A percentile compares a stretch with the other conserved stretches of the same genome.
Conservation (phyloP, 53 echinoderm and acorn worm genomes). For the Echinarachnius parma region DNA sequence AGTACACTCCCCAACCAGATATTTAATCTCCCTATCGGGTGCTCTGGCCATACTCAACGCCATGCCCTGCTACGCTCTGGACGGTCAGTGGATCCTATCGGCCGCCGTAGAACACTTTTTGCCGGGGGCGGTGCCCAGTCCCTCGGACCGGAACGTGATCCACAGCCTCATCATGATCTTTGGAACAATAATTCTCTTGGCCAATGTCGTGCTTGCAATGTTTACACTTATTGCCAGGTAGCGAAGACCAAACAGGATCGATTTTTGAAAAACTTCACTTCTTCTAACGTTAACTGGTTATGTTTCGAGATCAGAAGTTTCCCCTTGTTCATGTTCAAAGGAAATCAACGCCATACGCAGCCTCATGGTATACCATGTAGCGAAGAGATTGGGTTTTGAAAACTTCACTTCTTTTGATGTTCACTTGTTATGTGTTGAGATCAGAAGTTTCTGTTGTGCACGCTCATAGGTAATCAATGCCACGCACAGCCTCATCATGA, state of each 20-base stretch:
- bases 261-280: no score
- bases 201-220: constrained; percentile 78
- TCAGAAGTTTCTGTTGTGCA: no score
- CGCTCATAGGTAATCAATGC: no score
- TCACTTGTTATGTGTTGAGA: no score
- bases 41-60: constrained; percentile 91
- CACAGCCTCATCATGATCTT: constrained; percentile 72
- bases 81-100: constrained; percentile 87
- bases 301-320: no score
- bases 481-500: no score
- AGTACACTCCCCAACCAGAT: constrained; percentile 53
- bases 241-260: constrained; percentile 36
- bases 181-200: constrained; percentile 81
- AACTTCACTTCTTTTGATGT: no score
- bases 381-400: no score
- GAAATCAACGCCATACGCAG: no score
- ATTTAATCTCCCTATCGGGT: constrained; percentile 91
- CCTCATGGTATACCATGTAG: no score
- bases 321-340: no score
- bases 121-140: constrained; percentile 60
- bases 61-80: constrained; percentile 91
- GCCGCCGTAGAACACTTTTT: constrained; percentile 79
- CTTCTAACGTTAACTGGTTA: no score
- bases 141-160: constrained; percentile 69
- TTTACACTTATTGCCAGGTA: constrained; percentile 76